These are phyloP conservation scores for Anastrepha obliqua DNA, from an alignment of 1,140 invertebrate species.

Conservation along the genomic window DNA sequence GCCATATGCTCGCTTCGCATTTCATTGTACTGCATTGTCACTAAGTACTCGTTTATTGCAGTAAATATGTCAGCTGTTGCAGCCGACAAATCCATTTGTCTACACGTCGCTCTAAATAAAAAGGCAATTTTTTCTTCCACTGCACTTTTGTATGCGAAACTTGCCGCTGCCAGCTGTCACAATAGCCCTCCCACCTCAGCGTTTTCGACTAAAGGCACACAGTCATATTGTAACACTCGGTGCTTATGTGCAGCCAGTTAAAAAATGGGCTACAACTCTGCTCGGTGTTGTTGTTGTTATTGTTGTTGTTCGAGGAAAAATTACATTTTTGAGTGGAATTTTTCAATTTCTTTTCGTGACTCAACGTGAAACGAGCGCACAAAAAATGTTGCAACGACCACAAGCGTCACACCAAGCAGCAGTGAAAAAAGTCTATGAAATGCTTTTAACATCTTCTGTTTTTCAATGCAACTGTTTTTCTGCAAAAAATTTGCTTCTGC, in stretches of 20 bases:
- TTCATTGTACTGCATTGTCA: conserved; percentile 14
- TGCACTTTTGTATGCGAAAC: conserved; percentile 3
- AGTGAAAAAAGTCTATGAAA: neutral
- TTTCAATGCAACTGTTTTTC: conserved; percentile 19
- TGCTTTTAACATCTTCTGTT: conserved; percentile 5
- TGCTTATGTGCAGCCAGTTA: neutral
- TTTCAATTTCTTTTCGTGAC: conserved; percentile 51
- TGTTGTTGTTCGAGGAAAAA: conserved; percentile 18
- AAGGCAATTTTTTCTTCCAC: conserved; percentile 14
- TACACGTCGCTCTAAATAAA: conserved; percentile 30
- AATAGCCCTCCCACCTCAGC: neutral
- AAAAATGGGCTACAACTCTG: neutral
- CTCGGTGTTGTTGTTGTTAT: neutral
- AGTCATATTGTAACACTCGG: neutral
- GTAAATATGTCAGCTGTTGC: conserved; percentile 52
- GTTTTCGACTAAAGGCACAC: neutral
- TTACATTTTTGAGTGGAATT: conserved; percentile 54
- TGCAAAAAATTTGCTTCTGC: neutral
- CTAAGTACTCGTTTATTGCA: conserved; percentile 46
- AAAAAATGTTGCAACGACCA: conserved; percentile 25
- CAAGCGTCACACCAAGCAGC: neutral
- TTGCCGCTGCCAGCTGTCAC: neutral
- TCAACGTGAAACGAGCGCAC: conserved; percentile 21
- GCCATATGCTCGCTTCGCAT: conserved; percentile 4
- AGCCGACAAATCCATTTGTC: conserved; percentile 48